These are phyloP conservation scores for Hirundichthys speculiger DNA, from an alignment of 2,113 vertebrate genomes.

Conservation along the genomic window DNA sequence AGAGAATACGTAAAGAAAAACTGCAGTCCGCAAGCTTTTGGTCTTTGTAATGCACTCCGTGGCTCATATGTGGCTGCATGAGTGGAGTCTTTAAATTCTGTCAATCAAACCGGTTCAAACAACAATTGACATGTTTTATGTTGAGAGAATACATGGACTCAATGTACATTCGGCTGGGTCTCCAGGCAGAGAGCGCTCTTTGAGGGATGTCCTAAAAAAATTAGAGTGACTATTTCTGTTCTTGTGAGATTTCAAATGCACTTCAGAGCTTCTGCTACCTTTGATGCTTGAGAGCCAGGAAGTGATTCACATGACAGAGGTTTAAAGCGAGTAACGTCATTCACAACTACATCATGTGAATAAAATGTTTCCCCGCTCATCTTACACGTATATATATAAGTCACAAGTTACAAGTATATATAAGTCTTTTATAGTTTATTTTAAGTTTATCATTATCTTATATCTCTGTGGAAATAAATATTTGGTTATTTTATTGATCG, in stretches of 20 bases:
- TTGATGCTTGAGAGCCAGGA: constrained; percentile 59
- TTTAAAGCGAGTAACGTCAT: constrained; percentile 40
- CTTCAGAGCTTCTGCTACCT: constrained; percentile 44
- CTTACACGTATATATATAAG: no score
- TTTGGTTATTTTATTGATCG: neutral
- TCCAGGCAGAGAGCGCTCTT: constrained; percentile 19
- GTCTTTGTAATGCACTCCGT: constrained; percentile 47
- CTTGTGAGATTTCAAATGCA: constrained; percentile 42
- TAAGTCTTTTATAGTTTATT: no score
- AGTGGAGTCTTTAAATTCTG: constrained; percentile 60
- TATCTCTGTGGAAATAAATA: neutral
- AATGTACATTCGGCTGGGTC: constrained; percentile 21
- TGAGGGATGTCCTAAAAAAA: constrained; percentile 12
- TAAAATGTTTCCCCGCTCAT: constrained; percentile 19
- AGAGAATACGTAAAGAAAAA: constrained; percentile 67
- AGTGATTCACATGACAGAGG: constrained; percentile 41
- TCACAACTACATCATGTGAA: constrained; percentile 27
- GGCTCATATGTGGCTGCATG: constrained; percentile 37
- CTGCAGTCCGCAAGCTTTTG: constrained; percentile 34
- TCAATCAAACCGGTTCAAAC: constrained; percentile 49
- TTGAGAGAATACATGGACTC: constrained; percentile 31
- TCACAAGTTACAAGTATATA: no score
- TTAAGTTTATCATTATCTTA: no score
- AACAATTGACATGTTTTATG: constrained; percentile 36
- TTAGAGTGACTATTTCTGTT: constrained; percentile 33